Evolutionary conservation across 2,113 vertebrate species (phyloP).

Genomic region (Apteryx owenii): DNA sequence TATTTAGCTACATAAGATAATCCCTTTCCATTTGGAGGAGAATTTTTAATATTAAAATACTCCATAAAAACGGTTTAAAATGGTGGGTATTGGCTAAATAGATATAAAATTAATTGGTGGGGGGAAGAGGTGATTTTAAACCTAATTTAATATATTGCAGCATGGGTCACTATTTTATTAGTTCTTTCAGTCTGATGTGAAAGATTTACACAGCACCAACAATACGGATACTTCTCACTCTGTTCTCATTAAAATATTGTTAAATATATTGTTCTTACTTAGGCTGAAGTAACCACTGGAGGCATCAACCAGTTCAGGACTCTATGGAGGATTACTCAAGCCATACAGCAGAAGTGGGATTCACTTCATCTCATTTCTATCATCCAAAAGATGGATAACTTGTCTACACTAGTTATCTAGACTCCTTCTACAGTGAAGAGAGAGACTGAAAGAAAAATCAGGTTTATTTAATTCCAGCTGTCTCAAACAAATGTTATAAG

Average conservation of each 20-base stretch:
- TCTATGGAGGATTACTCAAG: background rate
- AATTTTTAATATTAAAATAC: background rate
- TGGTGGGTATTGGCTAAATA: background rate
- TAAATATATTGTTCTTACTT: conserved; percentile 5
- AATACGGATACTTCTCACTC: background rate
- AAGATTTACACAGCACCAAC: background rate
- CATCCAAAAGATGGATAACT: background rate
- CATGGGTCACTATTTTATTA: background rate
- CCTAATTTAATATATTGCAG: background rate
- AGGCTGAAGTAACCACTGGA: background rate
- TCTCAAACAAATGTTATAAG: background rate
- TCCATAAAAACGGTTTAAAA: background rate
- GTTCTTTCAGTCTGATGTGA: background rate
- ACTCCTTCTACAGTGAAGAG: background rate
- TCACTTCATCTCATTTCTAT: background rate
- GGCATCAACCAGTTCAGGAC: background rate
- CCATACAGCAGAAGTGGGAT: background rate
- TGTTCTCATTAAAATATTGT: conserved; percentile 9
- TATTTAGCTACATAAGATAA: background rate
- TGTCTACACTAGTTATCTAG: too few species aligned
- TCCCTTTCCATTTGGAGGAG: background rate
- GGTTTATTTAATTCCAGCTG: background rate
- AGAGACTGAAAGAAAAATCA: background rate
- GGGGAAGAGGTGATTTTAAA: background rate
- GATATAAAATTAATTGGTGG: background rate